These are phyloP conservation scores for Sorex fumeus DNA, from an alignment of 2,113 vertebrate species.

Conservation along the genomic window DNA sequence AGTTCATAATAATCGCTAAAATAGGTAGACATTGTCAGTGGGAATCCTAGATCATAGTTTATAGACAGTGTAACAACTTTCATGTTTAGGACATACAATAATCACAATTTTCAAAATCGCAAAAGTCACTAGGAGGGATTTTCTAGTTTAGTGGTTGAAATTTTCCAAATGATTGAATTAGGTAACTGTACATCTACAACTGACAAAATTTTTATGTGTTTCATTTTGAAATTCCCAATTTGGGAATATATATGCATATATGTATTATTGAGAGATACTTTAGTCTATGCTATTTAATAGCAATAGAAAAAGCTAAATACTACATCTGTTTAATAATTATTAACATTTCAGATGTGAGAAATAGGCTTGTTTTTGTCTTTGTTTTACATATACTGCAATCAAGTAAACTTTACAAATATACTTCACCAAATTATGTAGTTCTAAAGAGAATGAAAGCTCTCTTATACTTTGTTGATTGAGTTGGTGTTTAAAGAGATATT, in stretches of 20 bases:
- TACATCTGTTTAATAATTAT: background rate
- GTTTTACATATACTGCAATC: background rate
- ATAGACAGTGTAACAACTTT: background rate
- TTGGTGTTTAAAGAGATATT: background rate
- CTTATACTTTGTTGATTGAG: background rate
- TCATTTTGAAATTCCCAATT: constrained; percentile 9
- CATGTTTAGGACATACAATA: background rate
- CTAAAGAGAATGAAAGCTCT: too few species aligned
- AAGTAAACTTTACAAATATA: background rate
- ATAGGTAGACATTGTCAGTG: background rate
- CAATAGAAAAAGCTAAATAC: background rate
- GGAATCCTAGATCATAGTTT: background rate
- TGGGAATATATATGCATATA: background rate
- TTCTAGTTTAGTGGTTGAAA: constrained; percentile 23
- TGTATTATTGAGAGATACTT: background rate
- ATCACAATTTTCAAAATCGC: constrained; percentile 30
- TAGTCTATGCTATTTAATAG: background rate
- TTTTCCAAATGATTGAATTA: constrained; percentile 49
- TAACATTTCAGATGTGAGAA: background rate
- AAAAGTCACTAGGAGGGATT: constrained; percentile 2
- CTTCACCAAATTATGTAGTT: background rate
- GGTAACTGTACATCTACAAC: background rate
- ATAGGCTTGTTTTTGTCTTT: background rate
- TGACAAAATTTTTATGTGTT: background rate
- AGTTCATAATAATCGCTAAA: background rate